phyloP scores from a whole-genome alignment of 2,888 invertebrate genomes.

The Lymantria monacha region DNA sequence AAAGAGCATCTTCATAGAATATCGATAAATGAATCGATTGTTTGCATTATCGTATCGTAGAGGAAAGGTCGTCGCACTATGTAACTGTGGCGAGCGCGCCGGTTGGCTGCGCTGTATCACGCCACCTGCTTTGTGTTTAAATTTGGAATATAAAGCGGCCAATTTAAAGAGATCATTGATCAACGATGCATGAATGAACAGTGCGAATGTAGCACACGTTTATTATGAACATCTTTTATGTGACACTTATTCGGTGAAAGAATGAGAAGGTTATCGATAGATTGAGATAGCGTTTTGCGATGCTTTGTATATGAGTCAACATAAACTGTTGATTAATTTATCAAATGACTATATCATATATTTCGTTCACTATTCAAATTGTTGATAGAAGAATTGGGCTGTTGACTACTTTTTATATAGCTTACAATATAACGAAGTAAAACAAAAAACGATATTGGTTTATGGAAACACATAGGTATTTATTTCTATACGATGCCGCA shows the following conservation, averaged over 20 bases:
- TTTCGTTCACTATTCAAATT: neutral
- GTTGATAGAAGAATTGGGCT: too few species aligned
- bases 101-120: slow-evolving; percentile 66
- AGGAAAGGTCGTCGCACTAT: slow-evolving; percentile 63
- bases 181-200: slow-evolving; percentile 34
- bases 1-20: slow-evolving; percentile 17
- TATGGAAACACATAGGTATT: too few species aligned
- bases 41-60: slow-evolving; percentile 30
- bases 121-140: slow-evolving; percentile 69
- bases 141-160: slow-evolving; percentile 65
- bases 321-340: neutral
- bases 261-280: slow-evolving; percentile 6
- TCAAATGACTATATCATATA: neutral
- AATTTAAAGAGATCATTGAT: slow-evolving; percentile 32
- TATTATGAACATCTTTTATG: slow-evolving; percentile 13
- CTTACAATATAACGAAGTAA: too few species aligned
- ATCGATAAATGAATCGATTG: slow-evolving; percentile 36
- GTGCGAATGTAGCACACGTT: slow-evolving; percentile 30
- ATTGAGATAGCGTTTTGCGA: slow-evolving; percentile 2
- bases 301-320: slow-evolving; percentile 5
- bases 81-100: slow-evolving; percentile 42
- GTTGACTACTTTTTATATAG: too few species aligned
- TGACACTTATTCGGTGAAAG: slow-evolving; percentile 8
- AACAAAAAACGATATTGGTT: too few species aligned
- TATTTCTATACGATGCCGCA: too few species aligned